Evolutionary conservation across 1,140 invertebrate genomes (phyloP).

Genomic region (Psix sp.): DNA sequence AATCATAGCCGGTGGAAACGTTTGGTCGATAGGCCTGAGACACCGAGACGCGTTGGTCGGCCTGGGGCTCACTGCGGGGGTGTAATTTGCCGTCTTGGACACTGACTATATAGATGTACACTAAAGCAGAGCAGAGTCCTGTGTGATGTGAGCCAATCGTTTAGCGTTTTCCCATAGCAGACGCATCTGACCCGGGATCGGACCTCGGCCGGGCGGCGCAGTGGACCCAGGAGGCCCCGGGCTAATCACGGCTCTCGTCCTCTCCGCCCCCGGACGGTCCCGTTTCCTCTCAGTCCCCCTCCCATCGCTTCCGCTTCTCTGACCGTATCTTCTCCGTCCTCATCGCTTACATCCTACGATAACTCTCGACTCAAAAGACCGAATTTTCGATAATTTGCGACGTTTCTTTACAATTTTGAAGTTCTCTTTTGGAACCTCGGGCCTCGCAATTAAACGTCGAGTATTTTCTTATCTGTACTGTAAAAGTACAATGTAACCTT

Average conservation of each 20-base stretch:
- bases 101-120: conserved; percentile 50
- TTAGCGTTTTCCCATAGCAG: conserved; percentile 76
- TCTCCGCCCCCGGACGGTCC: conserved; percentile 58
- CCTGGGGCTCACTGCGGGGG: conserved; percentile 32
- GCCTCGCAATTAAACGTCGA: too few species aligned
- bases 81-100: conserved; percentile 45
- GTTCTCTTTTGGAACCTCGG: too few species aligned
- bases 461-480: too few species aligned
- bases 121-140: conserved; percentile 72
- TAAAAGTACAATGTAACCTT: too few species aligned
- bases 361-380: conserved; percentile 33
- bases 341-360: conserved; percentile 36
- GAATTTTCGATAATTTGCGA: conserved; percentile 37
- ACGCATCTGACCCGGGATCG: conserved; percentile 75
- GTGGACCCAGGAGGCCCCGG: conserved; percentile 70
- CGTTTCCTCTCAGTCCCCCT: conserved; percentile 49
- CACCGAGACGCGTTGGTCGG: conserved; percentile 22
- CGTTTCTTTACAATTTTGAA: too few species aligned
- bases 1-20: conserved; percentile 2
- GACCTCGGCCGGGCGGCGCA: conserved; percentile 64
- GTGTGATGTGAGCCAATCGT: conserved; percentile 77
- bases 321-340: conserved; percentile 24
- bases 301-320: conserved; percentile 37
- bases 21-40: conserved; percentile 5
- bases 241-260: conserved; percentile 74